These are phyloP conservation scores for Gadopsis marmoratus DNA, from an alignment of 2,797 vertebrate genomes.

Conservation along the genomic window DNA sequence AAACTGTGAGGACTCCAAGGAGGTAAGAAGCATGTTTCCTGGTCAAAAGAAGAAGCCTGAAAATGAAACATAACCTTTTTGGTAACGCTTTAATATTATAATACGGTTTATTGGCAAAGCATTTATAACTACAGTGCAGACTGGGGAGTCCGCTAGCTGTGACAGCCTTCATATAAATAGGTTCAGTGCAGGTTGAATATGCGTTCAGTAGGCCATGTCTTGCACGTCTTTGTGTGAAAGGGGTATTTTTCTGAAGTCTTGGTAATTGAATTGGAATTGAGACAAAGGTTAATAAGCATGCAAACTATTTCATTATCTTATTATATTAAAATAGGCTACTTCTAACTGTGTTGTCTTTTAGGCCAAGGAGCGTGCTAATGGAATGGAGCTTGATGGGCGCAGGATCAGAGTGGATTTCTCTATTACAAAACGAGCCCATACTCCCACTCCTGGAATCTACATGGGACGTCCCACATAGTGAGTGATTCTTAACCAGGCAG, in stretches of 20 bases:
- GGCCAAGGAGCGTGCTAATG: conserved; percentile 97
- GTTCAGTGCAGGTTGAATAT: conserved; percentile 5
- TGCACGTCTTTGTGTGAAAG: background rate
- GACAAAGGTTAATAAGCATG: background rate
- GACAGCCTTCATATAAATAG: background rate
- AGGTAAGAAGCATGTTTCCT: too few relatives aligned
- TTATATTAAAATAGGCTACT: background rate
- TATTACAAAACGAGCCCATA: conserved; percentile 97
- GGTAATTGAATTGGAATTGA: background rate
- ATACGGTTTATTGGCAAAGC: too few relatives aligned
- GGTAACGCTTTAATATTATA: background rate
- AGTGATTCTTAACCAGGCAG: conserved; percentile 70
- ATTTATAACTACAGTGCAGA: background rate
- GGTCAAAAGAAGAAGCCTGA: too few relatives aligned
- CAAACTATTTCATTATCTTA: background rate
- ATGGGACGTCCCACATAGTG: conserved; percentile 99
- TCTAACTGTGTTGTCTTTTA: conserved; percentile 54
- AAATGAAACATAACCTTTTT: background rate
- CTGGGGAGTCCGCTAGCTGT: background rate
- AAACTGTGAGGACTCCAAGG: conserved; percentile 93
- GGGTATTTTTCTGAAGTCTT: background rate
- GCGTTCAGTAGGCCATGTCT: background rate
- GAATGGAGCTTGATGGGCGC: conserved; percentile 97
- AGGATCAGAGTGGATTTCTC: conserved; percentile 97
- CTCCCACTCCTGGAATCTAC: conserved; percentile 97